A percentile compares a stretch with the other conserved stretches of the same genome.
Evolutionary conservation across 2,797 vertebrate species (phyloP).

Genomic region (Tangara arthus): DNA sequence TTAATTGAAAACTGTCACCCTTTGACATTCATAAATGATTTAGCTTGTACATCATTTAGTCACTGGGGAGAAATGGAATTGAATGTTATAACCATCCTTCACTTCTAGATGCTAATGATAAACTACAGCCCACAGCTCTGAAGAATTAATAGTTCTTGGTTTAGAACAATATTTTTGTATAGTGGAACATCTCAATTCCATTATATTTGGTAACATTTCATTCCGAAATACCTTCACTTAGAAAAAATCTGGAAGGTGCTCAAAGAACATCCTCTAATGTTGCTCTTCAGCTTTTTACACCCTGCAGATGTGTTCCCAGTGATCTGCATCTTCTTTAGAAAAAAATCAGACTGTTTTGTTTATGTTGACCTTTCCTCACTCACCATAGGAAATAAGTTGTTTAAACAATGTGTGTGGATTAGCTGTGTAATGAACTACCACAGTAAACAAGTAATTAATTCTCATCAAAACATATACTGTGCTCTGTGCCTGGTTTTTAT

Average conservation of each 20-base stretch:
- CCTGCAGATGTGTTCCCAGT: background rate
- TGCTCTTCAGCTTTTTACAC: background rate
- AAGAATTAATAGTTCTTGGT: background rate
- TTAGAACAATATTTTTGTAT: background rate
- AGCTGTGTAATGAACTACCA: background rate
- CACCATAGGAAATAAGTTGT: background rate
- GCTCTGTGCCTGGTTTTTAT: background rate
- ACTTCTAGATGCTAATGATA: conserved; percentile 1
- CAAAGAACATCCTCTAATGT: background rate
- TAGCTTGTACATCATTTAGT: background rate
- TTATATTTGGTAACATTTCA: background rate
- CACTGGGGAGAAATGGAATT: conserved; percentile 14
- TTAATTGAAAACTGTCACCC: conserved; percentile 39
- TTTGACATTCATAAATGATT: conserved; percentile 24
- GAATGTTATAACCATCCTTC: background rate
- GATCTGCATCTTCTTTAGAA: background rate
- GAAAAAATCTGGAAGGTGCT: background rate
- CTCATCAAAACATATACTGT: background rate
- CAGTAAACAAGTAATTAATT: conserved; percentile 42
- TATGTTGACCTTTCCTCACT: background rate
- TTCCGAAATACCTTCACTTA: background rate
- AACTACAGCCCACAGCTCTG: background rate
- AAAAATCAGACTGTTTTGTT: background rate
- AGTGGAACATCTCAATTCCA: background rate
- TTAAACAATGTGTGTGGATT: background rate